phyloP scores from a whole-genome alignment of 1,140 invertebrate species.

The Drosophila mayri region DNA sequence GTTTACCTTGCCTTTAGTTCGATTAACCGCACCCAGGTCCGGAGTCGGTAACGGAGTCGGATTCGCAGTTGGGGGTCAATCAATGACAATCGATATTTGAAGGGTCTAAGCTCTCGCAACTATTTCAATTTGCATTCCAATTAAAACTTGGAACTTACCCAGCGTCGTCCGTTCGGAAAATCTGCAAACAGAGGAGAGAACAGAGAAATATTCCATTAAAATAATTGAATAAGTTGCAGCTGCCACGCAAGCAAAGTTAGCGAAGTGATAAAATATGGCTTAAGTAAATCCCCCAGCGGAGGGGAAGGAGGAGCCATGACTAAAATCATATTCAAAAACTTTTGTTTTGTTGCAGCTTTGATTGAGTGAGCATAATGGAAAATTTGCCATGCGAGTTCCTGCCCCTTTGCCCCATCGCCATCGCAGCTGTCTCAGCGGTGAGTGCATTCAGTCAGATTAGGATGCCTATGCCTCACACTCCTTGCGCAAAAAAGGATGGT shows the following conservation, averaged over 20 bases:
- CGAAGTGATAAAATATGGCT: conserved; percentile 66
- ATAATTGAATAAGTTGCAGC: conserved; percentile 80
- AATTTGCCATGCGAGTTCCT: conserved; percentile 48
- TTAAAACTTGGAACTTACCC: conserved; percentile 58
- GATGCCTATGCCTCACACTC: conserved; percentile 7
- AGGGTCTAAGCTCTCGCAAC: conserved; percentile 1
- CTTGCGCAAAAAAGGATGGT: conserved; percentile 18
- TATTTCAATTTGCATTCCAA: conserved; percentile 63
- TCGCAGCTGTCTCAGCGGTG: conserved; percentile 28
- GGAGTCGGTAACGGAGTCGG: background rate
- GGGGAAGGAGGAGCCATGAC: conserved; percentile 15
- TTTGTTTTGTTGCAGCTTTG: conserved; percentile 71
- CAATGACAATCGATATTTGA: conserved; percentile 12
- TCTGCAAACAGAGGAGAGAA: conserved; percentile 48
- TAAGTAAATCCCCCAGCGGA: conserved; percentile 60
- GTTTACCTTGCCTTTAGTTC: conserved; percentile 72
- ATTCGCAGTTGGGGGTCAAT: background rate
- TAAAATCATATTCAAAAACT: conserved; percentile 73
- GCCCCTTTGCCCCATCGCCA: background rate
- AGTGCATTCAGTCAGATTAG: conserved; percentile 71
- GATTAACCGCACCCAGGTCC: conserved; percentile 66
- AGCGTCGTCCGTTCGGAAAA: conserved; percentile 9
- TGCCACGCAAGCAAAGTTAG: conserved; percentile 39
- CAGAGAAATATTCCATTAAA: conserved; percentile 69
- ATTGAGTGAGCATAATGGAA: conserved; percentile 67